Base-by-base conservation (phyloP, 1,140 invertebrate species). In the Drosophila lini region DNA sequence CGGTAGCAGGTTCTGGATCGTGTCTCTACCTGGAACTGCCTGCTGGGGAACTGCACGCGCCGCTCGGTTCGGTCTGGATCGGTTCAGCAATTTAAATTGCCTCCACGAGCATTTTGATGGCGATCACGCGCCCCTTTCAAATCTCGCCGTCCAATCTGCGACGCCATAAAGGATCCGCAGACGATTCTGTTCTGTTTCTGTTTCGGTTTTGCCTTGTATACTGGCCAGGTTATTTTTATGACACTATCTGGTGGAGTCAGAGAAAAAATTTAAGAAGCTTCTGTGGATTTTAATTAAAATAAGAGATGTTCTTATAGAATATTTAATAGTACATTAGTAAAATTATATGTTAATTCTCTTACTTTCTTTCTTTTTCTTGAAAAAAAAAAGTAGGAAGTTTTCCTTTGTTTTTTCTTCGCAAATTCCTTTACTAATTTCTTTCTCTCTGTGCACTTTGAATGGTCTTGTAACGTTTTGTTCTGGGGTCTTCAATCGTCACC, bases 31-130 rank as follows among this genome's bases (percentile, higher is more conserved):
- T 77, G 75, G 74, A 38, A 32, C 63, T 53, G 63, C 36, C 11
- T 25, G 28, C 52, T 52, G 45, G 10, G 19, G 65, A 52, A 71
- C 58, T 78, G 58, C 75, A 70, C 63, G 74, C 74, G 74, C 74
- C 74, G 57, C 22, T 22, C 67, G 19, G 45, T 38, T 41, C 50
- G 41, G 41, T 47, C 31, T 36, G 45, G 61, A 48, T 47, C 60
- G 57, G 81, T 44, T 85, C 82, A 86, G 76, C 83, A 89, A 88
- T 88, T 88, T 88, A 88, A 88, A 88, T 88, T 88, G 83, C 83
- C 83, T 88, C 68, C 83, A 88, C 83, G 68, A 88, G 83, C 77
- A 88, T 88, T 88, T 89, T 89, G 83, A 89, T 88, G 83, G 83
- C 80, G 84, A 88, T 88, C 83, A 88, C 83, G 83, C 84, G 83